Evolutionary conservation across 1,140 invertebrate species (phyloP).

Genomic region (Drosophila neocordata): DNA sequence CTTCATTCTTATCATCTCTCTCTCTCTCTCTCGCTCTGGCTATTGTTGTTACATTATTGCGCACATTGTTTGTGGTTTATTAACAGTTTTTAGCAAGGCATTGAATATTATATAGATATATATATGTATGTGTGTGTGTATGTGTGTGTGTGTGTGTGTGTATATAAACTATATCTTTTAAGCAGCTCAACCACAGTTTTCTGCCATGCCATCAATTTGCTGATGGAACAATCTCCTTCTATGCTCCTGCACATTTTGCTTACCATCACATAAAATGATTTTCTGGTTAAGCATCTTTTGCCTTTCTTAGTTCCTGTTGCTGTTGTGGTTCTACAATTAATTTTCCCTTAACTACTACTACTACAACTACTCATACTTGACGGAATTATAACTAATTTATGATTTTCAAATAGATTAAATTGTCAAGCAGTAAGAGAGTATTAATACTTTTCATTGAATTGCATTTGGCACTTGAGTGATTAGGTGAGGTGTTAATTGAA

Average conservation of each 20-base stretch:
- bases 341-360: slow-evolving; percentile 6
- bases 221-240: slow-evolving; percentile 13
- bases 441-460: slow-evolving; percentile 14
- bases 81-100: slow-evolving; percentile 65
- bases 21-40: no score
- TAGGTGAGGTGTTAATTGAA: slow-evolving; percentile 57
- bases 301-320: neutral
- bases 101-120: slow-evolving; percentile 5
- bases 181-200: slow-evolving; percentile 18
- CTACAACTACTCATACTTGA: slow-evolving; percentile 6
- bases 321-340: slow-evolving; percentile 11
- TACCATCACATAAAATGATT: slow-evolving; percentile 19
- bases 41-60: slow-evolving; percentile 36
- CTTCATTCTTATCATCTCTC: slow-evolving; percentile 24
- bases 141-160: no score
- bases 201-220: slow-evolving; percentile 16
- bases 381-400: slow-evolving; percentile 7
- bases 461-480: slow-evolving; percentile 41
- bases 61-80: slow-evolving; percentile 58
- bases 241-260: neutral
- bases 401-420: neutral
- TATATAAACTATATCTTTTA: slow-evolving; percentile 41
- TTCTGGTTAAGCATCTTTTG: slow-evolving; percentile 18
- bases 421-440: slow-evolving; percentile 4
- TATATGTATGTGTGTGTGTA: no score